These are phyloP conservation scores for Archips xylosteana DNA, from an alignment of 2,888 invertebrate genomes.

Conservation along the genomic window DNA sequence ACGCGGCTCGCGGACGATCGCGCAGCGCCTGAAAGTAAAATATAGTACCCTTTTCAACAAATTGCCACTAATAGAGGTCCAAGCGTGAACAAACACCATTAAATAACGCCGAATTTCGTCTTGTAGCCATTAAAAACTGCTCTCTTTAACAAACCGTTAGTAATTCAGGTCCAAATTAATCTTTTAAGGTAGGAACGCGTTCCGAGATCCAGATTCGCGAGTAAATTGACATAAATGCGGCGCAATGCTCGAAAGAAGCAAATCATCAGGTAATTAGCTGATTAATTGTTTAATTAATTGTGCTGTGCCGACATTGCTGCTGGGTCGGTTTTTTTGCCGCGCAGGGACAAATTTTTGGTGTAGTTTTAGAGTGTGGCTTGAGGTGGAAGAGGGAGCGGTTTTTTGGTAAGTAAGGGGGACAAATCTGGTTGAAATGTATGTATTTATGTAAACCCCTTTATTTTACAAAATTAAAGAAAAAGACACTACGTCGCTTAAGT, in stretches of 20 bases:
- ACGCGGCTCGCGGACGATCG: too few species aligned
- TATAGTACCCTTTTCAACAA: too few species aligned
- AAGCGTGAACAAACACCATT: too few species aligned
- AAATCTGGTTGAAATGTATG: too few species aligned
- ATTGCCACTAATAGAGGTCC: too few species aligned
- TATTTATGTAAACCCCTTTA: too few species aligned
- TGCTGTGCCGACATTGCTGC: constrained; percentile 62
- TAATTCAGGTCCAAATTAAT: constrained; percentile 56
- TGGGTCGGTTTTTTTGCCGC: constrained; percentile 51
- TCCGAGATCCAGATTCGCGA: constrained; percentile 60
- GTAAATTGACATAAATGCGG: constrained; percentile 74
- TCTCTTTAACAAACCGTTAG: constrained; percentile 25
- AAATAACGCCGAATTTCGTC: too few species aligned
- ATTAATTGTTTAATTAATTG: constrained; percentile 86
- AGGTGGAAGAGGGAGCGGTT: background rate
- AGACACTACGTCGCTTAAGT: too few species aligned
- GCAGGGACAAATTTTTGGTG: constrained; percentile 39
- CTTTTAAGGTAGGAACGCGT: constrained; percentile 55
- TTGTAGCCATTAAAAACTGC: constrained; percentile 5
- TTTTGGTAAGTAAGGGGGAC: too few species aligned
- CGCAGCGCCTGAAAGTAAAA: too few species aligned
- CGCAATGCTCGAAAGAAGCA: constrained; percentile 69
- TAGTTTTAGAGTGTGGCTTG: constrained; percentile 19
- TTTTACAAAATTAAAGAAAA: too few species aligned
- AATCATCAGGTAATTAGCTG: constrained; percentile 81